These are phyloP conservation scores for Stegodyphus dumicola DNA, from an alignment of 1,140 invertebrate genomes.

Conservation along the genomic window DNA sequence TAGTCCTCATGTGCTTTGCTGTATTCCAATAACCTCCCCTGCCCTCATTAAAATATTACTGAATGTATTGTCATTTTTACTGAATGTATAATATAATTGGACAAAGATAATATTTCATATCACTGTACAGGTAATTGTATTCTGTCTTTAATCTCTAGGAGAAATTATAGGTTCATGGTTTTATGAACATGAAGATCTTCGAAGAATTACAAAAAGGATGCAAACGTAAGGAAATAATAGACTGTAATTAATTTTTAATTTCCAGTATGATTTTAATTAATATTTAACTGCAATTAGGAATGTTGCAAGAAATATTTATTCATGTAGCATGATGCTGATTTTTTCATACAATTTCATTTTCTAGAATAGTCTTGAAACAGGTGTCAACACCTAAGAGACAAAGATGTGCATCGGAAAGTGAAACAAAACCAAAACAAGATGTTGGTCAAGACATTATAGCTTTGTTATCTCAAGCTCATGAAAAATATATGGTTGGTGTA, in stretches of 20 bases:
- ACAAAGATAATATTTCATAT: no score
- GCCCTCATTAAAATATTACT: no score
- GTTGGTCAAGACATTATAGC: constrained; percentile 81
- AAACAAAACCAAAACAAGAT: background rate
- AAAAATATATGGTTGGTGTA: constrained; percentile 69
- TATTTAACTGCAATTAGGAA: background rate
- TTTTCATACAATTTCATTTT: background rate
- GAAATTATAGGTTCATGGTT: constrained; percentile 88
- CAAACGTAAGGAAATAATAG: constrained; percentile 62
- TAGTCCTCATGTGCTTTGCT: no score
- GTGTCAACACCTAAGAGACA: background rate
- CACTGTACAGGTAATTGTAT: background rate
- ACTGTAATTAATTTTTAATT: background rate
- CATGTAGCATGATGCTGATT: background rate
- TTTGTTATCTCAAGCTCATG: constrained; percentile 89
- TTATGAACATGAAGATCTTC: constrained; percentile 83
- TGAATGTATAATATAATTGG: no score
- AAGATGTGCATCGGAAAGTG: constrained; percentile 30
- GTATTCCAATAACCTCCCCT: no score
- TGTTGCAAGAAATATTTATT: background rate
- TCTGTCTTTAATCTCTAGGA: constrained; percentile 60
- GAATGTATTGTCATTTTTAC: no score
- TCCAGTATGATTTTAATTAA: background rate
- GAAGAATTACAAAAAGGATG: constrained; percentile 78
- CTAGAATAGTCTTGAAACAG: constrained; percentile 30